Percentiles rank a stretch among this genome's conserved stretches.
Conservation (phyloP, 2,888 invertebrate species). For the Hypolimnas misippus region DNA sequence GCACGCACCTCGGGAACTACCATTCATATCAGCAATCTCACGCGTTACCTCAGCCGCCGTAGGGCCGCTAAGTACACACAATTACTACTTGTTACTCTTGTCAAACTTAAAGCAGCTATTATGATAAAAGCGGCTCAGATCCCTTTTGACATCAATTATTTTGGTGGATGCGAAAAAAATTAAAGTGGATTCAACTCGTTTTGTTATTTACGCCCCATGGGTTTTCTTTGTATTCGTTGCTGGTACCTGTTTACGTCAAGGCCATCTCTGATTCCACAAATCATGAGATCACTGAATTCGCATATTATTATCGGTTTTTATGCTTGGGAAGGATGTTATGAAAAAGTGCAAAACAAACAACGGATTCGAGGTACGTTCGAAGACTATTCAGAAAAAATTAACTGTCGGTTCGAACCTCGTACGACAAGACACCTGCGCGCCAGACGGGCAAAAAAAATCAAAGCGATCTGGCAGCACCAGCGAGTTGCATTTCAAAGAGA, state of each 20-base stretch:
- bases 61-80: slow-evolving; percentile 57
- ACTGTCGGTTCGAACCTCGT: slow-evolving; percentile 54
- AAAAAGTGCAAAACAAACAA: slow-evolving; percentile 67
- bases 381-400: slow-evolving; percentile 61
- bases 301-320: slow-evolving; percentile 42
- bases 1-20: slow-evolving; percentile 54
- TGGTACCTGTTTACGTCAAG: slow-evolving; percentile 39
- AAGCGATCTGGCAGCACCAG: slow-evolving; percentile 40
- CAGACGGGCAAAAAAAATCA: slow-evolving; percentile 72
- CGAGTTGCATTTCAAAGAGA: slow-evolving; percentile 35
- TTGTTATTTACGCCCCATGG: slow-evolving; percentile 27
- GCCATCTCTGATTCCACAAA: slow-evolving; percentile 37
- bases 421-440: slow-evolving; percentile 70
- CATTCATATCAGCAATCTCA: slow-evolving; percentile 47
- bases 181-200: slow-evolving; percentile 10
- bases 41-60: slow-evolving; percentile 48
- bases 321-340: slow-evolving; percentile 51
- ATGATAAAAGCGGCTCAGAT: neutral
- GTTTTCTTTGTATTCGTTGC: slow-evolving; percentile 26
- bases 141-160: neutral
- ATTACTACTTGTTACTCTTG: neutral
- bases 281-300: slow-evolving; percentile 43
- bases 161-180: neutral
- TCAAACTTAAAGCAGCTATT: slow-evolving; percentile 11
- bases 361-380: slow-evolving; percentile 58